Base-by-base conservation (phyloP, 1,140 invertebrate species). In the Aphis gossypii region DNA sequence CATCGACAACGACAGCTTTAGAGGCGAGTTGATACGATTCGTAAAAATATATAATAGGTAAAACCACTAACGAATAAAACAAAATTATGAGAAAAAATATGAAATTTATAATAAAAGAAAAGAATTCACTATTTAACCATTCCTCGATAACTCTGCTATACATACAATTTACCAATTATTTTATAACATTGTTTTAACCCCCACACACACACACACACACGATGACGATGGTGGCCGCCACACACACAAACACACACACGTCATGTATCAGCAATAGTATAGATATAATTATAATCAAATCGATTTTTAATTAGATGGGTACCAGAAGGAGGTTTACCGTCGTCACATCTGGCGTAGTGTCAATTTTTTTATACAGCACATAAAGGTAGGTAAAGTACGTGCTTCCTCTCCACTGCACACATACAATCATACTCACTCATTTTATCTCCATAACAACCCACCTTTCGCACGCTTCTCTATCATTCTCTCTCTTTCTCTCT, bases 261-360 rank as follows among this genome's bases (percentile, higher is more conserved):
- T 68, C 30, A 68, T 68, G 30, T 6, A 68, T 68, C 30, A 68
- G 60, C 60, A 76, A 18, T 76, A 76, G 11, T 68, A 68, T 68
- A 68, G 18, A 41, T 38, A 25, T 51, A 46, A 88, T 88, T 23
- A 51, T 54, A 88, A 51, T 88, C 30, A 48, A 88, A 4, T 68
- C 60, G 60, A 68, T 68, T 48, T 48, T 51, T 51, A 51, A 88
- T 88, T 51, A 88, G 86, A 88, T 35, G n/a, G 30, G 30, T 68
- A n/a, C 46, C 30, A 35, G 86, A 51, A 44, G 38, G 35, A 41
- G 76, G 76, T 21, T 25, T 25, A 48, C 7, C 20, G 46, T 88
- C 60, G 60, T 76, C 14, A 76, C 51, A 88, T 88, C 30, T 48
- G 87, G 87, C 87, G n/a, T n/a, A 21, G 18, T 88, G 46, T 44